A percentile compares a stretch with the other conserved stretches of the same genome.
phyloP scores from a whole-genome alignment of 2,113 vertebrate species.

The Orientallactaga bullata region DNA sequence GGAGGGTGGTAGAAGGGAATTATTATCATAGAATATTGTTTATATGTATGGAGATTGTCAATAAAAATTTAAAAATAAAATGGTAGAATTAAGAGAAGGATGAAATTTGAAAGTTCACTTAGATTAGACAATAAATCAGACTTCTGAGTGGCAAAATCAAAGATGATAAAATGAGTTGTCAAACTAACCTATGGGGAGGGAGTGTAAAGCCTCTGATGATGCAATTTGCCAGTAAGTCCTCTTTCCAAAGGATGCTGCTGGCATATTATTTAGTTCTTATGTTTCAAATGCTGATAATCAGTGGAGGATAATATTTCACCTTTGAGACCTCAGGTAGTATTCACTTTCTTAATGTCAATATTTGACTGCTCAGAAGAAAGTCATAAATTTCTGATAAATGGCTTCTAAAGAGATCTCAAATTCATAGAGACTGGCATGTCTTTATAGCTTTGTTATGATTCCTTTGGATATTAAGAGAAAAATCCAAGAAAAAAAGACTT shows the following conservation, averaged over 20 bases:
- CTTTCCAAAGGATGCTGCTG: background rate
- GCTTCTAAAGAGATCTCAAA: background rate
- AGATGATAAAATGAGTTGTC: background rate
- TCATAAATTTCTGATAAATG: background rate
- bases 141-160: background rate
- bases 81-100: background rate
- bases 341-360: background rate
- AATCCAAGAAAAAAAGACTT: background rate
- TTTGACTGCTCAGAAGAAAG: background rate
- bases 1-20: no score
- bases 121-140: conserved; percentile 9
- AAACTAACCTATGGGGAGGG: background rate
- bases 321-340: background rate
- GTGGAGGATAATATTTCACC: background rate
- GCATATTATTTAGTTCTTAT: background rate
- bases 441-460: background rate
- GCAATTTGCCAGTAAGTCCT: background rate
- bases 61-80: no score
- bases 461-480: background rate
- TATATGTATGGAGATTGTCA: no score
- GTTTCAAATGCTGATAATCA: background rate
- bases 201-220: background rate
- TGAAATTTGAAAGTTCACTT: background rate
- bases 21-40: no score
- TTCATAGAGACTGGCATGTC: background rate